Conservation (phyloP, 2,888 invertebrate species). For the Aphodius sticticus region DNA sequence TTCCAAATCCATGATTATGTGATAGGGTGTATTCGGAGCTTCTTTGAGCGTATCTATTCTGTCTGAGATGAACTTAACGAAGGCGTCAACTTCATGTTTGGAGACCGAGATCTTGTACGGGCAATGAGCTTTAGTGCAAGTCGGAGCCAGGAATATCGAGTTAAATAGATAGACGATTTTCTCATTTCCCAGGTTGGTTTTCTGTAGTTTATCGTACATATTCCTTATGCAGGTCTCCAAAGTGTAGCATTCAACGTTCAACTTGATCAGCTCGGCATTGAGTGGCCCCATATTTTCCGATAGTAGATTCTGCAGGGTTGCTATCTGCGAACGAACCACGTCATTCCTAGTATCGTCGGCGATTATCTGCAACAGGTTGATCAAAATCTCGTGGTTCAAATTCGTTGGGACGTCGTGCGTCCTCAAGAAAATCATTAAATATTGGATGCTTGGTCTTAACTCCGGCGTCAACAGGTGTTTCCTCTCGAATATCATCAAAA, state of each 20-base stretch:
- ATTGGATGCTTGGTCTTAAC: not conserved
- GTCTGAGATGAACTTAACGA: not conserved
- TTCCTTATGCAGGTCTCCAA: conserved; percentile 15
- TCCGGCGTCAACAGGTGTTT: not conserved
- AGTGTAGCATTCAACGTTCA: conserved; percentile 8
- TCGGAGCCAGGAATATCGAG: not conserved
- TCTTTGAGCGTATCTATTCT: not conserved
- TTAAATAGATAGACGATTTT: not conserved
- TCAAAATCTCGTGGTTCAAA: conserved; percentile 5
- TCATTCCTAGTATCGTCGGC: not conserved
- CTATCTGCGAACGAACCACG: not conserved
- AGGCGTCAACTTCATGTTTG: not conserved
- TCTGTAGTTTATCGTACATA: conserved; percentile 9
- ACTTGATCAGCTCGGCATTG: conserved; percentile 8
- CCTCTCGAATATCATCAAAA: not conserved
- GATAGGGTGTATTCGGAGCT: not conserved
- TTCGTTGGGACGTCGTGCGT: not conserved
- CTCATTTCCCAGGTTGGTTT: not conserved
- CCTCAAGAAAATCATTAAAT: not conserved
- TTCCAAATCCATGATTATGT: conserved; percentile 9
- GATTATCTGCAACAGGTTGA: not conserved
- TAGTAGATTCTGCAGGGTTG: not conserved
- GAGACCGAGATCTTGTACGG: conserved; percentile 18
- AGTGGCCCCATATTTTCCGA: not conserved
- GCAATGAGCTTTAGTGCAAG: conserved; percentile 16